Conservation (phyloP, 2,113 vertebrate species). For the Indicator maculatus region DNA sequence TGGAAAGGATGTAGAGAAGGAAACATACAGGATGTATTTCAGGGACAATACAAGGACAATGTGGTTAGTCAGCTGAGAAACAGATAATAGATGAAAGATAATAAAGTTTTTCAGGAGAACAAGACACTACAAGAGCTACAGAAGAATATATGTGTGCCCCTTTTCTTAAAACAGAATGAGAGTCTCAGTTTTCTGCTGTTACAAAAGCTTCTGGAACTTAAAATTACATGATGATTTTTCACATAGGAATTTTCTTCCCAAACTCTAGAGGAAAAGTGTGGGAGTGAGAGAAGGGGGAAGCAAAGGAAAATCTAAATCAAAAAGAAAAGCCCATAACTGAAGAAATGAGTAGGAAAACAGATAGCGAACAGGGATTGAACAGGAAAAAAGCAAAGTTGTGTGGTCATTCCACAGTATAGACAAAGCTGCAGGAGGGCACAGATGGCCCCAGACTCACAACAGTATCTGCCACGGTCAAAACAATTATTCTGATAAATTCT, state of each 20-base stretch:
- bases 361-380: not conserved
- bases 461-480: not conserved
- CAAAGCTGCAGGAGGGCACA: not conserved
- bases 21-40: not conserved
- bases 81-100: not conserved
- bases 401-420: not conserved
- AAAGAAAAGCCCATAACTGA: not conserved
- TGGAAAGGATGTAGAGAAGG: not conserved
- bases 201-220: conserved; percentile 2
- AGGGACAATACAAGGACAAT: not conserved
- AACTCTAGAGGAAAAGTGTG: not conserved
- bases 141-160: not conserved
- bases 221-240: not conserved
- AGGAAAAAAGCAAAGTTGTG: not conserved
- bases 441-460: not conserved
- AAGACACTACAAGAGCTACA: not conserved
- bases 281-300: not conserved
- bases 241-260: not conserved
- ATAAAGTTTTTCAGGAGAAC: not conserved
- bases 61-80: not conserved
- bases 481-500: not conserved
- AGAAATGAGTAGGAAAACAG: not conserved
- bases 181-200: not conserved
- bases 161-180: not conserved
- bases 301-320: not conserved